Evolutionary conservation across 2,888 invertebrate genomes (phyloP), one percentile per base, ranked within the genome.

Genomic region (Protodeltote pygarga): DNA sequence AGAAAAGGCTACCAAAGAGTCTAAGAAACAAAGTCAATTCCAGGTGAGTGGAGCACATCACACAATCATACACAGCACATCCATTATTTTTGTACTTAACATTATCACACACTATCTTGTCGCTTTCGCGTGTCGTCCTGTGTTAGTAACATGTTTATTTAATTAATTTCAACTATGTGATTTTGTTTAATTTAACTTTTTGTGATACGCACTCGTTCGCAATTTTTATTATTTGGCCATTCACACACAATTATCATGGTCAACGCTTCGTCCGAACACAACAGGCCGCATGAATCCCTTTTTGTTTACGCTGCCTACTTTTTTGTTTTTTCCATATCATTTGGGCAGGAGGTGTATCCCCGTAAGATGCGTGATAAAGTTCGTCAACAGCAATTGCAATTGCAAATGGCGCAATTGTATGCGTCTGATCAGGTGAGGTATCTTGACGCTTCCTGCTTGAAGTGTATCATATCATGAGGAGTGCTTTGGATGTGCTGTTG

Each of bases 291-390:
- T 92, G 92, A 83, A 73, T 79, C 88, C 81, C 73, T 84, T 89
- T 92, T 88, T 92, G 89, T 90, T 92, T 89, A 91, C 85, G 90
- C 90, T 85, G 87, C 89, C 85, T 88, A 88, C 88, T 89, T 91
- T 64, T 92, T 90, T 90, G 87, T 89, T 90, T 92, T 87, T 91
- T 91, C 87, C 89, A 91, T 91, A 89, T 92, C 87, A 89, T 92
- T 92, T 91, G 92, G 92, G 93, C 94, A 95, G 94, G 95, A 95
- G 94, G 94, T 94, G 93, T 95, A 95, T 93, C 95, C 95, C 84
- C 95, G 95, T 93, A 95, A 95, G 95, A 95, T 95, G 95, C 95
- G 95, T 89, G 95, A 95, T 93, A 93, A 95, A 93, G 95, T 95
- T 83, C 94, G 94, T 87, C 94, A 94, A 92, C 93, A 93, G 87